Evolutionary conservation across 53 echinoderm and acorn worm genomes (phyloP).

Genomic region (Astropecten irregularis): DNA sequence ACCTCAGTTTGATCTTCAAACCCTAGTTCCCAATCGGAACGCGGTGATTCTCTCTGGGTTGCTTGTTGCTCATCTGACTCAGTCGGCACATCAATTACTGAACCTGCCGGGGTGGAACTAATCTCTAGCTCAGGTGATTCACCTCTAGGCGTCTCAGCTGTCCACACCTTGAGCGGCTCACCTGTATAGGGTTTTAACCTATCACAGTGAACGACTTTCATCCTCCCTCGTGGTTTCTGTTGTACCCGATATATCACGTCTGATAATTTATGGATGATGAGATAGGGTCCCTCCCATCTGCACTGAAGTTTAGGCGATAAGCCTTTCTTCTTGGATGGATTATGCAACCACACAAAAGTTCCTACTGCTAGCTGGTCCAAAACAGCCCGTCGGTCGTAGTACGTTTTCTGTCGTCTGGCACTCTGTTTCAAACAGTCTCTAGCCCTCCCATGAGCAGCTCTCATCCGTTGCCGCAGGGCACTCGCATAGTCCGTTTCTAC

Average conservation of each 20-base stretch:
- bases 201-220: conserved; percentile 12
- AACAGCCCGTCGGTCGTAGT: neutral
- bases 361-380: neutral
- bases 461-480: neutral
- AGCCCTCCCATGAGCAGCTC: neutral
- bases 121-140: too few species aligned
- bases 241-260: conserved; percentile 10
- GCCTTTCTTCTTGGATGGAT: conserved; percentile 11
- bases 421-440: conserved; percentile 2
- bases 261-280: conserved; percentile 14
- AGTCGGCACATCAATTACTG: too few species aligned
- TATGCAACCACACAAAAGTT: neutral
- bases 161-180: neutral
- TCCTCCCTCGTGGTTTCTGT: neutral
- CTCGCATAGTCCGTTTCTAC: neutral
- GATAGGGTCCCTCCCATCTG: conserved; percentile 31
- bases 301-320: conserved; percentile 14
- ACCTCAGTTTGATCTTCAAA: too few species aligned
- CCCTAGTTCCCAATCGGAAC: neutral
- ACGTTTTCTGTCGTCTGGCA: neutral
- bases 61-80: neutral
- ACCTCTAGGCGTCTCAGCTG: neutral
- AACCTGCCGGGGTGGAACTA: too few species aligned
- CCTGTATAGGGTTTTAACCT: neutral
- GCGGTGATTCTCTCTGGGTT: neutral